These are phyloP conservation scores for Linurgus olivaceus DNA, from an alignment of 2,797 vertebrate genomes.

Conservation along the genomic window DNA sequence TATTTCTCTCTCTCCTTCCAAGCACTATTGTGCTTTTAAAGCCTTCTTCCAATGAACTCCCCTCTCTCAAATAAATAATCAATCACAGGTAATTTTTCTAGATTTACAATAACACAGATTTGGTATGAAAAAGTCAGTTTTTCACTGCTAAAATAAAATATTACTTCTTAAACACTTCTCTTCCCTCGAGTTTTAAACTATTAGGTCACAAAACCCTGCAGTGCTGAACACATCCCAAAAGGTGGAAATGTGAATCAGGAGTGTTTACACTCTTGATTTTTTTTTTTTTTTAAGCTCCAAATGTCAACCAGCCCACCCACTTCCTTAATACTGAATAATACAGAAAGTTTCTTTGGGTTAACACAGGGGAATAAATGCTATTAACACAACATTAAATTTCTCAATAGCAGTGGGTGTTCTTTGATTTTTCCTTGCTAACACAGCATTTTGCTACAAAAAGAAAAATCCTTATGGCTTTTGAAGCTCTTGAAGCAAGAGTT, in stretches of 20 bases:
- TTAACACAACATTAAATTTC: not conserved
- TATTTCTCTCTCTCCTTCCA: not conserved
- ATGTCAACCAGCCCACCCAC: not conserved
- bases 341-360: not conserved
- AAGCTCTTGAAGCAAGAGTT: not conserved
- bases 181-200: not conserved
- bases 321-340: not conserved
- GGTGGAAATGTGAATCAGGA: not conserved
- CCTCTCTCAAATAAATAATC: not conserved
- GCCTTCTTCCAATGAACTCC: not conserved
- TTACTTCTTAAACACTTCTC: not conserved
- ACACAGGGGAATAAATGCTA: not conserved
- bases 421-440: not conserved
- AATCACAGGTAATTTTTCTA: not conserved
- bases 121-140: not conserved
- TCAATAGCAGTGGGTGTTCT: not conserved
- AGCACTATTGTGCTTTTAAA: not conserved
- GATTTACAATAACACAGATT: not conserved
- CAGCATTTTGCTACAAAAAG: not conserved
- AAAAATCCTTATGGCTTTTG: not conserved
- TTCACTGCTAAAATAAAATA: not conserved
- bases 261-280: not conserved
- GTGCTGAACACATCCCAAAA: not conserved
- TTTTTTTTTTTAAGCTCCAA: not conserved
- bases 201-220: not conserved